Percentiles rank a stretch among this genome's conserved stretches.
These are phyloP conservation scores for Anguilla japonica DNA, from an alignment of 2,113 vertebrate genomes.

Conservation along the genomic window DNA sequence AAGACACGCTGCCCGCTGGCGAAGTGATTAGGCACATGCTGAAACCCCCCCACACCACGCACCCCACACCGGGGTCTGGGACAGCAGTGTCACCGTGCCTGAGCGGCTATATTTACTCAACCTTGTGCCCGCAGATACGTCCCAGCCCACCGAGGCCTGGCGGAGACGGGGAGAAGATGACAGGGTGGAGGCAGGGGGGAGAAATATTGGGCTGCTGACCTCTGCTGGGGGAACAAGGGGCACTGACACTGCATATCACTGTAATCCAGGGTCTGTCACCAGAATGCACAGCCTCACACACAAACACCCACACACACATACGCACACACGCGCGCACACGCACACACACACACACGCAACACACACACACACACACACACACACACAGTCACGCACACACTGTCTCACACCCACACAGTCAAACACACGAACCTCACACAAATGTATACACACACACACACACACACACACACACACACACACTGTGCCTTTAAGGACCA, in stretches of 20 bases:
- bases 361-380: not conserved
- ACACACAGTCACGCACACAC: not conserved
- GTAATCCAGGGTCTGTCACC: not conserved
- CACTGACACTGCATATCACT: slow-evolving; percentile 16
- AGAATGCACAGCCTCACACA: not conserved
- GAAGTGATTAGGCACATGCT: slow-evolving; percentile 47
- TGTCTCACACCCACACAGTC: not conserved
- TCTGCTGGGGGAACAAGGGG: not conserved
- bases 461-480: not conserved
- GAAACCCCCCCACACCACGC: slow-evolving; percentile 33
- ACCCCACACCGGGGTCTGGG: not conserved
- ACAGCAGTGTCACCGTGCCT: not conserved
- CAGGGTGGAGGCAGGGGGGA: not conserved
- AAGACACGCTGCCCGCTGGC: slow-evolving; percentile 33
- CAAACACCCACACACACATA: not conserved
- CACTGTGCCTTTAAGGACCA: slow-evolving; percentile 23
- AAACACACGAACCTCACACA: not conserved
- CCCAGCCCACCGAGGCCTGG: not conserved
- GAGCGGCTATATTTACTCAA: slow-evolving; percentile 15
- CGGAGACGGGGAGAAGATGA: not conserved
- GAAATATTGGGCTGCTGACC: not conserved
- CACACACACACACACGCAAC: not conserved
- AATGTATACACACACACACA: not conserved
- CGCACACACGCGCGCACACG: not conserved
- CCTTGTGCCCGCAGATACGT: not conserved